Evolutionary conservation across 2,888 invertebrate genomes (phyloP).

Genomic region (Agrotis clavis): DNA sequence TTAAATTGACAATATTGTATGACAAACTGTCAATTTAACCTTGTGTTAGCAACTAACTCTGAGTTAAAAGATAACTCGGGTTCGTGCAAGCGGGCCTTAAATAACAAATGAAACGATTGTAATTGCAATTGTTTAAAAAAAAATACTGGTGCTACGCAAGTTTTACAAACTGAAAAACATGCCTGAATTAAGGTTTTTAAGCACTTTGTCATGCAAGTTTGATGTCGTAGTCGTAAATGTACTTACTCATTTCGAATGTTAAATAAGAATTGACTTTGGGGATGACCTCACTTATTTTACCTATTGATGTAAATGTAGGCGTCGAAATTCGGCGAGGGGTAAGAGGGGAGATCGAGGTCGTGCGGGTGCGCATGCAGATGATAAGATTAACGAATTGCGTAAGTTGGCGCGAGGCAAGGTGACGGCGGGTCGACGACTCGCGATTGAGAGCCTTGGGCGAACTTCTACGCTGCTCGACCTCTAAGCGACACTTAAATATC

Average conservation of each 20-base stretch:
- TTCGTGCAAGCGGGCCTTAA: too few relatives aligned
- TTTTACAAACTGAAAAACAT: slow-evolving; percentile 6
- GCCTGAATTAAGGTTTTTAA: neutral
- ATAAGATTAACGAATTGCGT: slow-evolving; percentile 90
- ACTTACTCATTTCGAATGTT: slow-evolving; percentile 67
- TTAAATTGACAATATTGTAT: too few relatives aligned
- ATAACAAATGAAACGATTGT: slow-evolving; percentile 1
- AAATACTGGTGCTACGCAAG: slow-evolving; percentile 5
- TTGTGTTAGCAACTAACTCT: too few relatives aligned
- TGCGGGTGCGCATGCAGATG: slow-evolving; percentile 87
- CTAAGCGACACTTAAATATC: slow-evolving; percentile 82
- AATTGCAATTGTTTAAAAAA: neutral
- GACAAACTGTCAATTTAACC: too few relatives aligned
- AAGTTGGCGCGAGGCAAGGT: slow-evolving; percentile 89
- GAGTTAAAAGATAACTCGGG: too few relatives aligned
- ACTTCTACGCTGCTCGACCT: slow-evolving; percentile 84
- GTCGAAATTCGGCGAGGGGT: slow-evolving; percentile 85
- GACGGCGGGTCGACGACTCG: slow-evolving; percentile 89
- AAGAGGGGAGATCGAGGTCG: slow-evolving; percentile 83
- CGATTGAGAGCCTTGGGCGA: slow-evolving; percentile 85
- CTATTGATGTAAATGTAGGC: slow-evolving; percentile 70
- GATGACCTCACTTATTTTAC: slow-evolving; percentile 72
- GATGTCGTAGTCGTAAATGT: slow-evolving; percentile 51
- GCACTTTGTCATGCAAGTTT: slow-evolving; percentile 15
- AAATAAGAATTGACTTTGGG: slow-evolving; percentile 70